Percentiles rank a stretch among this genome's conserved stretches.
Conservation (phyloP, 30 jellyfish, hydroid and myxozoan species). For the Aurelia aurita region DNA sequence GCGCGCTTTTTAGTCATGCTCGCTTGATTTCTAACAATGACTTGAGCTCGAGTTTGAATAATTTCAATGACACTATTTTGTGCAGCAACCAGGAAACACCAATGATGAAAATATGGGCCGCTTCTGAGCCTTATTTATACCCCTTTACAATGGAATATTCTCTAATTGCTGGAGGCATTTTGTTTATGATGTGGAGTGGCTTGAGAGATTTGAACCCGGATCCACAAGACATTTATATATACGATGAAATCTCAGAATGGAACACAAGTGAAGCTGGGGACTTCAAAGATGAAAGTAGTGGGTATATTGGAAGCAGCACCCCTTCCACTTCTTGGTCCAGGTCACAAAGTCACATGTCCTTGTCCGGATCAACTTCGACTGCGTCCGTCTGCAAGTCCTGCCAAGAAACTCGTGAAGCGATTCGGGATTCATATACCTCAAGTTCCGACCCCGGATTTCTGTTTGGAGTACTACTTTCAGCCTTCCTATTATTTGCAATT, state of each 20-base stretch:
- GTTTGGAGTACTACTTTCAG: constrained; percentile 86
- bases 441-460: constrained; percentile 96
- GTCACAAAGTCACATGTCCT: constrained; percentile 91
- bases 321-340: constrained; percentile 87
- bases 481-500: constrained; percentile 78
- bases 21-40: constrained; percentile 52
- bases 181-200: constrained; percentile 98
- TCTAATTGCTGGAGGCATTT: constrained; percentile 91
- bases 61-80: constrained; percentile 34
- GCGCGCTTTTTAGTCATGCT: constrained; percentile 93
- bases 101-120: constrained; percentile 86
- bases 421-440: constrained; percentile 82
- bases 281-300: constrained; percentile 93
- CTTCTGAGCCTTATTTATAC: constrained; percentile 91
- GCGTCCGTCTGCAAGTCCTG: constrained; percentile 88
- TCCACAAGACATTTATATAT: constrained; percentile 94
- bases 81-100: constrained; percentile 75
- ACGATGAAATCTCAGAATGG: constrained; percentile 85
- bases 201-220: constrained; percentile 95
- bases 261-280: constrained; percentile 76
- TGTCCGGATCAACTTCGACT: constrained; percentile 78
- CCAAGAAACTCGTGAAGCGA: constrained; percentile 84
- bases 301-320: constrained; percentile 85
- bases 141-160: constrained; percentile 98
- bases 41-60: not conserved